These are phyloP conservation scores for Cricetomys ansorgei DNA, from an alignment of 2,113 vertebrate genomes.

Conservation along the genomic window DNA sequence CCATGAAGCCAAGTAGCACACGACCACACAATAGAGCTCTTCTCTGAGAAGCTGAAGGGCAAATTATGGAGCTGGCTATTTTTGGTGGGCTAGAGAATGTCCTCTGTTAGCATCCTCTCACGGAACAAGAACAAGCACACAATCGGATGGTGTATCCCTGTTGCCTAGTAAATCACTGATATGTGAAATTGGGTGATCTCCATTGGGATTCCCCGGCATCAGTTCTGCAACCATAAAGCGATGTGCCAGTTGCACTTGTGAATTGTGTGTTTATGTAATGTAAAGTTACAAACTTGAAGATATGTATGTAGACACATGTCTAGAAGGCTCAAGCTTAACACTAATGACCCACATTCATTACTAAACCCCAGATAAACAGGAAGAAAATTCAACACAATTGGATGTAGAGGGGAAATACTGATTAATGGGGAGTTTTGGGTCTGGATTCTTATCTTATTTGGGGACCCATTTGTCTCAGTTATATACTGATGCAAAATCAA, in stretches of 20 bases:
- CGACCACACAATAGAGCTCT: neutral
- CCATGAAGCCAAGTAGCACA: conserved; percentile 5
- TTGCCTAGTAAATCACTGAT: conserved; percentile 52
- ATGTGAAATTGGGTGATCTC: conserved; percentile 79
- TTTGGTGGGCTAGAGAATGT: neutral
- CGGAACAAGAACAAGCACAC: conserved; percentile 14
- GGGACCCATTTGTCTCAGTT: neutral
- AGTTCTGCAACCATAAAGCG: neutral
- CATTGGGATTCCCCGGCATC: conserved; percentile 78
- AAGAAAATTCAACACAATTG: conserved; percentile 24
- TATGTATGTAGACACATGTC: neutral
- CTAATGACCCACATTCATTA: neutral
- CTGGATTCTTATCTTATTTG: conserved; percentile 22
- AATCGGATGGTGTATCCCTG: neutral
- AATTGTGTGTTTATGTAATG: neutral
- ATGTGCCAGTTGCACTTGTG: neutral
- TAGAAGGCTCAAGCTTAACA: neutral
- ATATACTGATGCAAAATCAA: neutral
- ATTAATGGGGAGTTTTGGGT: neutral
- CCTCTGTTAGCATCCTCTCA: neutral
- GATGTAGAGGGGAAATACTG: neutral
- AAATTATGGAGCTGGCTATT: neutral
- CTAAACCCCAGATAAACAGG: neutral
- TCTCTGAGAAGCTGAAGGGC: neutral
- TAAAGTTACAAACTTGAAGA: neutral